Evolutionary conservation across 2,888 invertebrate species (phyloP), one percentile per base, ranked within the genome.

Genomic region (Oxytorus armatus): DNA sequence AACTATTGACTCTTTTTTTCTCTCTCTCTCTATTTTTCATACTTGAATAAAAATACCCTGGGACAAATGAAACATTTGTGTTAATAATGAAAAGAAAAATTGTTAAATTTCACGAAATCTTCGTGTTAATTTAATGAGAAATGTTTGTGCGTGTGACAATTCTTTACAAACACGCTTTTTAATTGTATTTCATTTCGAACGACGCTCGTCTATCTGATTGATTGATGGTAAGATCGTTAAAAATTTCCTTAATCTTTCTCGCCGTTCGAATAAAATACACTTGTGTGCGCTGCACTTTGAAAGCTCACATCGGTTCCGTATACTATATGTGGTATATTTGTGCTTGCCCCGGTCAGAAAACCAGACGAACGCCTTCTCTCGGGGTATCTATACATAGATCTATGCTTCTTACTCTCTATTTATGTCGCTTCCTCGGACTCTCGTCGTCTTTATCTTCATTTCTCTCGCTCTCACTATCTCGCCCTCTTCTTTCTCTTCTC

Each of bases 381-480:
- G 55, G 75, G 29, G 59, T 78, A 83, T 83, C 84, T 85, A 85
- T 84, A 85, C 77, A 80, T 85, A 83, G 82, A 83, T 84, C 81
- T 73, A 72, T 69, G 77, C 77, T 76, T 61, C 70, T 79, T 80
- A 74, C 80, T 69, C 79, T 78, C 77, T 75, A 73, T 76, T 66
- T 83, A 80, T 66, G 72, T 75, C 72, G 68, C 47, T 69, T 76
- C 65, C 75, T 74, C 63, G 76, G 51, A 66, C 76, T 63, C 61
- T 61, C 63, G 49, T 83, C 53, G 70, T 81, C 55, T 76, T 74
- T 66, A 33, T 61, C 44, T 81, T 57, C 39, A 66, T 76, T 55
- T 47, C 51, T 70, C 36, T 36, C 61, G 59, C 61, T 70, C 51
- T 57, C 23, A 39, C 59, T n/a, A n/a, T 70, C 36, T 36, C 61